Conservation (phyloP, 2,797 vertebrate genomes). For the Spheniscus humboldti region DNA sequence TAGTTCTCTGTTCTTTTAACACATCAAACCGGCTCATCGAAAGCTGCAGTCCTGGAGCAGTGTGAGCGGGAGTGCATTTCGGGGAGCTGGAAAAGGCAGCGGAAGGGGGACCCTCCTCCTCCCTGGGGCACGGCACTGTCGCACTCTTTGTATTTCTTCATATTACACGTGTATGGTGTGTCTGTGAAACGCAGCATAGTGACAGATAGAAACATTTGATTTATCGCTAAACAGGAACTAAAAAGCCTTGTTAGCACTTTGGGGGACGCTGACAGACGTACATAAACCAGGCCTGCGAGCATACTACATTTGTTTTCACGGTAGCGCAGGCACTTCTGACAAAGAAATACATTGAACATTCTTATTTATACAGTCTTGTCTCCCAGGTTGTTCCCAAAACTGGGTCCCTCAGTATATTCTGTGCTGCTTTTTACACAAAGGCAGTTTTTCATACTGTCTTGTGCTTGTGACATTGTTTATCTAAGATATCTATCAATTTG, state of each 20-base stretch:
- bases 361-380: background rate
- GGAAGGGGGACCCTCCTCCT: background rate
- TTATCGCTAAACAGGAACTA: background rate
- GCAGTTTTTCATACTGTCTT: background rate
- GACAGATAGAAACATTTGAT: background rate
- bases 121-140: background rate
- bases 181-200: background rate
- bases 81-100: background rate
- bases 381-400: background rate
- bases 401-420: fast-evolving
- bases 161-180: background rate
- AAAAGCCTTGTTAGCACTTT: background rate
- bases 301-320: background rate
- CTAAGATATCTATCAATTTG: background rate
- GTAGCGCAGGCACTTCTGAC: background rate
- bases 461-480: background rate
- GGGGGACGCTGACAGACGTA: fast-evolving
- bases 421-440: background rate
- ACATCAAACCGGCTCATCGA: fast-evolving
- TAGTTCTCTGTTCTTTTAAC: background rate
- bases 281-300: background rate
- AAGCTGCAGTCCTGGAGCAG: background rate
- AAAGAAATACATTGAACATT: background rate
- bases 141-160: background rate
- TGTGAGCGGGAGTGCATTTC: background rate